phyloP scores from a whole-genome alignment of 2,113 vertebrate genomes.

The Lophotis ruficrista region DNA sequence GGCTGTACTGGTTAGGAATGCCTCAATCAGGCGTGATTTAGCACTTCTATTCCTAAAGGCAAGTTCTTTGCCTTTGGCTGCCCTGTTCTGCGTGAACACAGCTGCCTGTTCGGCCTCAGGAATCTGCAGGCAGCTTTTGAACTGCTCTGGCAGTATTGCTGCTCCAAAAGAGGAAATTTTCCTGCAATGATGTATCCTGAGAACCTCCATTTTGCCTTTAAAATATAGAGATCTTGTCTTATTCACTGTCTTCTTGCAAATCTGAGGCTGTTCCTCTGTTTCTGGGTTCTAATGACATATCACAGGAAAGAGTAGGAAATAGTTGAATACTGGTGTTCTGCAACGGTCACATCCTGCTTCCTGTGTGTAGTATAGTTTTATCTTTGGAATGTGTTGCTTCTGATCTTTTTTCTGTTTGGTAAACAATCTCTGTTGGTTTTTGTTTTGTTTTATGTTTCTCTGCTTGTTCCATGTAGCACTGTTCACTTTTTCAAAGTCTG shows the following conservation, averaged over 20 bases:
- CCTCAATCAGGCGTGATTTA: not conserved
- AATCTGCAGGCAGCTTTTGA: not conserved
- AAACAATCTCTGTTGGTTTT: not conserved
- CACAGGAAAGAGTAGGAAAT: not conserved
- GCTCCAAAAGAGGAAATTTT: not conserved
- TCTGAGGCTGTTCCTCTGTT: not conserved
- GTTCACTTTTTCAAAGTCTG: not conserved
- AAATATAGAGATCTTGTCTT: not conserved
- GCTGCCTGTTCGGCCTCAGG: not conserved
- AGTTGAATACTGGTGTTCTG: not conserved
- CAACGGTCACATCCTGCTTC: not conserved
- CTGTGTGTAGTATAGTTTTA: not conserved
- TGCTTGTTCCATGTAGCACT: not conserved
- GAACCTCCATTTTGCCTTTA: not conserved
- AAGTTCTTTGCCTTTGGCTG: not conserved
- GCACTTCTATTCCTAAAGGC: not conserved
- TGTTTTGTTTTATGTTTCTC: not conserved
- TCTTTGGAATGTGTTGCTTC: not conserved
- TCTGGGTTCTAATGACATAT: not conserved
- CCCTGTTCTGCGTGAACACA: not conserved
- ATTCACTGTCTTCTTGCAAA: not conserved
- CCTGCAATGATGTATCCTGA: not conserved
- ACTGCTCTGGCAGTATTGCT: not conserved
- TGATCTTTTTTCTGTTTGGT: not conserved
- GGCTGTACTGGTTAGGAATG: not conserved